phyloP scores from a whole-genome alignment of 2,888 invertebrate species.

The Agrenia bidenticulata region DNA sequence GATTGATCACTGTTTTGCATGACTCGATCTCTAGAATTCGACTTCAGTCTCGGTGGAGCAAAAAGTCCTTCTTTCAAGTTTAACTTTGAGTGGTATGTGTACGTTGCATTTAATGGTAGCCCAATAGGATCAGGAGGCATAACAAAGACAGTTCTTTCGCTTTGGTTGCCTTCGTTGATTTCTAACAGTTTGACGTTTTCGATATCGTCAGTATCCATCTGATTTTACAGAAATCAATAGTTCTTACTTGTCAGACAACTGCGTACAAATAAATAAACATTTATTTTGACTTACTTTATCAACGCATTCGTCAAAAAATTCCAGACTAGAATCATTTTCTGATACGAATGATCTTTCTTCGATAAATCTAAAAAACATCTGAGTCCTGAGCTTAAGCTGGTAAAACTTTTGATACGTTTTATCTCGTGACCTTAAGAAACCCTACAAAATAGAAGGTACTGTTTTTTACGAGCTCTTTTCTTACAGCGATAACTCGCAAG shows the following conservation, averaged over 20 bases:
- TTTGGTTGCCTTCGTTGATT: conserved; percentile 69
- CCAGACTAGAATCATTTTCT: conserved; percentile 93
- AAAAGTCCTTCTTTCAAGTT: conserved; percentile 47
- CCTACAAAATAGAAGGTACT: conserved; percentile 53
- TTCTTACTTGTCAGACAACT: background rate
- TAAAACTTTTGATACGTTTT: conserved; percentile 77
- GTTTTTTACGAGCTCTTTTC: too few species aligned
- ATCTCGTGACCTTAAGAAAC: conserved; percentile 84
- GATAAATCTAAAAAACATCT: conserved; percentile 97
- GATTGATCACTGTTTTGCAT: conserved; percentile 41
- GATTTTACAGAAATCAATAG: background rate
- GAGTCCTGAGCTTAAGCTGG: conserved; percentile 83
- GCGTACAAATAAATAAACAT: background rate
- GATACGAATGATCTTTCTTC: conserved; percentile 98
- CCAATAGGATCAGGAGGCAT: conserved; percentile 79
- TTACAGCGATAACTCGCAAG: background rate
- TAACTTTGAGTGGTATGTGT: conserved; percentile 54
- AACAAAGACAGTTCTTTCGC: conserved; percentile 91
- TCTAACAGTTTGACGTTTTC: conserved; percentile 71
- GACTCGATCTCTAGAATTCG: conserved; percentile 43
- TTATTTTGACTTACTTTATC: conserved; percentile 65
- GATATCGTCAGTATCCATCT: conserved; percentile 60
- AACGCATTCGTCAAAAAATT: conserved; percentile 96
- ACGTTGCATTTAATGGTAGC: conserved; percentile 56
- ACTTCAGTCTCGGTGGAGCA: conserved; percentile 42